Evolutionary conservation across 2,113 vertebrate species (phyloP), one percentile per base, ranked within the genome.

Genomic region (Seriola rivoliana): DNA sequence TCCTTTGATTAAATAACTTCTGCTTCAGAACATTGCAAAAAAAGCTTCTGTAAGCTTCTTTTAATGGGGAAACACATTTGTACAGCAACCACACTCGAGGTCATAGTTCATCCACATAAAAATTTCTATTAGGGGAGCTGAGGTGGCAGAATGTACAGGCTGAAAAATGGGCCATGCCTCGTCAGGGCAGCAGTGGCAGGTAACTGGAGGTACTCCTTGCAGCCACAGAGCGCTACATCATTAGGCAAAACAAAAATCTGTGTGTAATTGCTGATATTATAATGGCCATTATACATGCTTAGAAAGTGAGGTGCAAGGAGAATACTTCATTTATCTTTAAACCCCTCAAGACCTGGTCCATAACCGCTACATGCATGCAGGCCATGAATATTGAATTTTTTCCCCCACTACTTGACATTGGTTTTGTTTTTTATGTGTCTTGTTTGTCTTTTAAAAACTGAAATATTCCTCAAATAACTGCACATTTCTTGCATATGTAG

Each of bases 41-140:
- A 95, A 96, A 94, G 90, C 92, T 92, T 93, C 82, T 84, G 94
- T 96, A 96, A 96, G 96, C 95, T 95, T 57, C 93, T 98, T 97
- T 95, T 96, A 94, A 95, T 94, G 95, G 93, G 88, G 90, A 93
- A 95, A 90, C 59, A 60, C 92, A 93, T 97, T 96, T 91, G 75
- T 96, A 86, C 93, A 80, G 86, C 88, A 87, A 85, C 91, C 87
- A 78, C 60, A 93, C 85, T 93, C 38, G 91, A 95, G 95, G 96
- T 96, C 96, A 93, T 38, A 91, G 94, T 93, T 96, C 87, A 92
- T 92, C 71, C 85, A 91, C 91, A 89, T 86, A 90, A 94, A 91
- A 91, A 85, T 86, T 86, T 92, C 91, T 96, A 95, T 94, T 96
- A 94, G 89, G 85, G 91, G 93, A 96, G 96, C 96, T 97, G 96